These are phyloP conservation scores for Apostichopus japonicus DNA, from an alignment of 35 echinoderm and acorn worm genomes.

Conservation along the genomic window DNA sequence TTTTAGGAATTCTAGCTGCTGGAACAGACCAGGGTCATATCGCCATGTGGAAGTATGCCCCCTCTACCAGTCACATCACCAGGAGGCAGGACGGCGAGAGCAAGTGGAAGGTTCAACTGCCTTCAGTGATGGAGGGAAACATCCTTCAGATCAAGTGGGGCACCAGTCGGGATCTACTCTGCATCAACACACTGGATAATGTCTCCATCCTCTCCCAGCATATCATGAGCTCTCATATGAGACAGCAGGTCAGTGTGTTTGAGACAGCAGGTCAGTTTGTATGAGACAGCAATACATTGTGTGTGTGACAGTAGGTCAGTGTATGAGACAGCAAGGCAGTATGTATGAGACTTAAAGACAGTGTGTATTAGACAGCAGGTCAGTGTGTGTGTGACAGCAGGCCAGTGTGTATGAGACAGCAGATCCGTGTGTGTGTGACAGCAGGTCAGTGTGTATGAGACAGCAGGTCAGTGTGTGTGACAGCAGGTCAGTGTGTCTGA, in stretches of 20 bases:
- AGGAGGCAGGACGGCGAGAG: slow-evolving; percentile 85
- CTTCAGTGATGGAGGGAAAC: slow-evolving; percentile 74
- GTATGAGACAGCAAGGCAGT: too few relatives aligned
- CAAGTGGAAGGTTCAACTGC: slow-evolving; percentile 91
- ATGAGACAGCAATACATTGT: too few relatives aligned
- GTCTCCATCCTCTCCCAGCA: slow-evolving; percentile 73
- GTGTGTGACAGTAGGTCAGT: too few relatives aligned
- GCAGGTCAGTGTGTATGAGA: too few relatives aligned
- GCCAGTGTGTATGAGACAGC: too few relatives aligned
- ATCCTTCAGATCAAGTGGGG: slow-evolving; percentile 92
- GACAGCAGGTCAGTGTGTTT: slow-evolving; percentile 63
- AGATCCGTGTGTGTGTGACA: too few relatives aligned
- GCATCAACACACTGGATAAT: slow-evolving; percentile 65
- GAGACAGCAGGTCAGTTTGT: too few relatives aligned
- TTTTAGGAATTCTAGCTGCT: slow-evolving; percentile 73
- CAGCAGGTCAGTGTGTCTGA: too few relatives aligned
- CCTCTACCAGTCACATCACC: slow-evolving; percentile 55
- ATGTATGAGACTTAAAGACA: too few relatives aligned
- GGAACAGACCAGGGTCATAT: slow-evolving; percentile 85
- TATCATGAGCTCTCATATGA: slow-evolving; percentile 88
- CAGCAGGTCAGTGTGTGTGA: too few relatives aligned
- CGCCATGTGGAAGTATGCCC: slow-evolving; percentile 88
- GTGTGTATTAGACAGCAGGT: too few relatives aligned
- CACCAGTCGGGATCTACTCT: slow-evolving; percentile 66
- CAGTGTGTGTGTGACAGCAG: too few relatives aligned